These are phyloP conservation scores for Myotis planiceps DNA, from an alignment of 2,797 vertebrate genomes.

Conservation along the genomic window DNA sequence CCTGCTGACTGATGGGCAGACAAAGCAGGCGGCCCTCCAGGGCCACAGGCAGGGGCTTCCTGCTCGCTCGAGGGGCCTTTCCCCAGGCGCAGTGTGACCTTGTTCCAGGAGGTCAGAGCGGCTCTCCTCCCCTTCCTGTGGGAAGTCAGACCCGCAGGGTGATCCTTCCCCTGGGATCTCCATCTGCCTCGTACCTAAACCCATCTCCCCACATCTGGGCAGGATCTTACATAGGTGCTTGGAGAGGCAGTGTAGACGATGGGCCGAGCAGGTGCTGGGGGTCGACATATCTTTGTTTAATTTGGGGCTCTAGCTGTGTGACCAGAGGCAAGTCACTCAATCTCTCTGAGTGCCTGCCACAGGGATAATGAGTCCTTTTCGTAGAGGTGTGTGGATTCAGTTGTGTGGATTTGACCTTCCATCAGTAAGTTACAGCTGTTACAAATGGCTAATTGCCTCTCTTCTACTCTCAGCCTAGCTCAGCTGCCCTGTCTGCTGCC, in stretches of 20 bases:
- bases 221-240: neutral
- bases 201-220: neutral
- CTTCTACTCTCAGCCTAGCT: no score
- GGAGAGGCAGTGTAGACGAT: neutral
- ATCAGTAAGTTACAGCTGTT: neutral
- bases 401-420: neutral
- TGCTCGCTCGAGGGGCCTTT: neutral
- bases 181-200: neutral
- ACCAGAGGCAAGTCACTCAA: neutral
- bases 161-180: neutral
- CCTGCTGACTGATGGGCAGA: neutral
- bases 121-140: neutral
- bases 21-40: neutral
- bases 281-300: neutral
- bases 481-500: neutral
- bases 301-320: neutral
- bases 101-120: neutral
- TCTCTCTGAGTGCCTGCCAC: constrained; percentile 2
- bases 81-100: accelerated
- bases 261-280: neutral
- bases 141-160: neutral
- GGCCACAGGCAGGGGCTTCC: neutral
- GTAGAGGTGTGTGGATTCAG: no score
- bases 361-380: neutral
- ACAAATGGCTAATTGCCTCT: no score